Percentiles rank a stretch among this genome's conserved stretches.
phyloP scores from a whole-genome alignment of 2,113 vertebrate genomes.

The Thunnus thynnus region DNA sequence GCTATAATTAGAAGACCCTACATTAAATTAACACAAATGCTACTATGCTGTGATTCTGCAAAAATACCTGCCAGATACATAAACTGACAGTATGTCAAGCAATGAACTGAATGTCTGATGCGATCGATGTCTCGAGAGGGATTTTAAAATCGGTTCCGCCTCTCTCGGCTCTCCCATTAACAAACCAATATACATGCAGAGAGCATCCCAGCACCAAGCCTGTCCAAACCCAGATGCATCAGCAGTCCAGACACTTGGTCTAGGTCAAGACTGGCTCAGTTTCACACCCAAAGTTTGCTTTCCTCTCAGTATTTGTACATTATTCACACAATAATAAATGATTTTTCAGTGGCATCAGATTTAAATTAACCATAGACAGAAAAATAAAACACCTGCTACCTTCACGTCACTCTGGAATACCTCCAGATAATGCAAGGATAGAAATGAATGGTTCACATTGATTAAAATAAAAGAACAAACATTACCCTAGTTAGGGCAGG shows the following conservation, averaged over 20 bases:
- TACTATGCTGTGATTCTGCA: slow-evolving; percentile 71
- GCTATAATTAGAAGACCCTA: slow-evolving; percentile 78
- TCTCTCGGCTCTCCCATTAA: slow-evolving; percentile 70
- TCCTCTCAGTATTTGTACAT: slow-evolving; percentile 83
- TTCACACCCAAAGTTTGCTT: slow-evolving; percentile 74
- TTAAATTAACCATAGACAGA: slow-evolving; percentile 79
- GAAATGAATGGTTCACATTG: slow-evolving; percentile 64
- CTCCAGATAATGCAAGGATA: slow-evolving; percentile 48
- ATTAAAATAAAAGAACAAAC: slow-evolving; percentile 10
- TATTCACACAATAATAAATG: slow-evolving; percentile 85
- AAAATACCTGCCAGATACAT: slow-evolving; percentile 58
- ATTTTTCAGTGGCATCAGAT: slow-evolving; percentile 85
- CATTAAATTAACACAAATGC: slow-evolving; percentile 78
- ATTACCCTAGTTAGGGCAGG: slow-evolving; percentile 46
- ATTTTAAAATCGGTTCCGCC: slow-evolving; percentile 51
- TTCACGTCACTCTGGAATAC: slow-evolving; percentile 76
- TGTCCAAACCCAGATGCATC: slow-evolving; percentile 47
- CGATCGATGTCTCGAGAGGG: slow-evolving; percentile 56
- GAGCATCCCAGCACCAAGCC: slow-evolving; percentile 63
- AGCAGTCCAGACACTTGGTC: slow-evolving; percentile 65
- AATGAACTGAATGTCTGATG: slow-evolving; percentile 46
- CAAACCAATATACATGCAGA: slow-evolving; percentile 82
- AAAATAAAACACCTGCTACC: slow-evolving; percentile 81
- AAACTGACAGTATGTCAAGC: slow-evolving; percentile 61
- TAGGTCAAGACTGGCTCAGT: slow-evolving; percentile 82